Evolutionary conservation across 2,888 invertebrate species (phyloP).

Genomic region (Diloba caeruleocephala): DNA sequence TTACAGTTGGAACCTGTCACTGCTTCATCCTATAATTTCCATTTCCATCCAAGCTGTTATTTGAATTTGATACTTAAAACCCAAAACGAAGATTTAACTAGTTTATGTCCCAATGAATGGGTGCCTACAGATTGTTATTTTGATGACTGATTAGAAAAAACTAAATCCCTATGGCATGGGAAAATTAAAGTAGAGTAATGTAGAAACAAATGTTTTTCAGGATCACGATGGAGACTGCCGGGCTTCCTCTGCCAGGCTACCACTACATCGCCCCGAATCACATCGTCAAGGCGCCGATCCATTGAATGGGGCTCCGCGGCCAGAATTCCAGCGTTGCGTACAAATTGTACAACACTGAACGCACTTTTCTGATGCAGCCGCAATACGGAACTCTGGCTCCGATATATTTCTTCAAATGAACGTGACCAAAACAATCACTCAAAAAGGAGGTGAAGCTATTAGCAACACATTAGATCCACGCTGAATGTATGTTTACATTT

Average conservation of each 20-base stretch:
- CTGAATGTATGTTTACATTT: conserved; percentile 87
- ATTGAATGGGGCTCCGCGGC: conserved; percentile 90
- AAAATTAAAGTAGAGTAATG: conserved; percentile 1
- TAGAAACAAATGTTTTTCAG: conserved; percentile 87
- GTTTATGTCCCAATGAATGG: conserved; percentile 41
- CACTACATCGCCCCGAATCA: conserved; percentile 97
- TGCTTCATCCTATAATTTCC: conserved; percentile 62
- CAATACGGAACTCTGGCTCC: conserved; percentile 80
- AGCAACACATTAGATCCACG: conserved; percentile 74
- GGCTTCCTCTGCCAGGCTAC: conserved; percentile 96
- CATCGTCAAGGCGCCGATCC: conserved; percentile 97
- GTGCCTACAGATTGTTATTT: conserved; percentile 48
- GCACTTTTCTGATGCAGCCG: conserved; percentile 66
- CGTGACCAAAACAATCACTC: conserved; percentile 73
- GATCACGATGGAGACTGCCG: conserved; percentile 98
- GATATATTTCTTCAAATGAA: conserved; percentile 81
- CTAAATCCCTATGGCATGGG: background rate
- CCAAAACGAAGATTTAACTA: conserved; percentile 38
- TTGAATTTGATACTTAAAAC: conserved; percentile 46
- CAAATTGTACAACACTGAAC: conserved; percentile 65
- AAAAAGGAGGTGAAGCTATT: conserved; percentile 73
- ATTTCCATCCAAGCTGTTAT: conserved; percentile 62
- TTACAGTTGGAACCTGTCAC: conserved; percentile 38
- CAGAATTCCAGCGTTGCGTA: conserved; percentile 70
- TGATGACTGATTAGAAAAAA: conserved; percentile 25